These are phyloP conservation scores for Cremastobaeus sp. DNA, from an alignment of 2,888 invertebrate species.

Conservation along the genomic window DNA sequence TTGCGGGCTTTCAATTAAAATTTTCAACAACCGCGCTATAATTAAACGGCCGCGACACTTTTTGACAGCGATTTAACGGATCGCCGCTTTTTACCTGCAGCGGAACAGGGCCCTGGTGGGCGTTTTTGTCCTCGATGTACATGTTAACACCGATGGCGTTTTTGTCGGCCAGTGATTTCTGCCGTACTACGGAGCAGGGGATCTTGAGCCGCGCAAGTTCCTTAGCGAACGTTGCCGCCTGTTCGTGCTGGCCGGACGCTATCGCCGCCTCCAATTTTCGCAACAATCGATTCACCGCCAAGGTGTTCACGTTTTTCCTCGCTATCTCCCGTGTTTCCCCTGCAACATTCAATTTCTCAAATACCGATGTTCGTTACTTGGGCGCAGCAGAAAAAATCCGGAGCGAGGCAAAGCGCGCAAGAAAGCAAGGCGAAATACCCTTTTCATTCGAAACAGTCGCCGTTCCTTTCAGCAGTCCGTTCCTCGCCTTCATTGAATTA, in stretches of 20 bases:
- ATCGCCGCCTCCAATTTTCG: slow-evolving; percentile 88
- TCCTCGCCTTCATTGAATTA: slow-evolving; percentile 27
- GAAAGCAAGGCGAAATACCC: slow-evolving; percentile 18
- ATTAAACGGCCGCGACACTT: slow-evolving; percentile 29
- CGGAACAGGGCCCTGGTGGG: slow-evolving; percentile 89
- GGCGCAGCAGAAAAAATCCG: slow-evolving; percentile 4
- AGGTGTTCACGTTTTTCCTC: slow-evolving; percentile 79
- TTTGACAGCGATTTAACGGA: slow-evolving; percentile 5
- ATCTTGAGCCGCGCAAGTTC: slow-evolving; percentile 88
- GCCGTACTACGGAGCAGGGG: slow-evolving; percentile 84
- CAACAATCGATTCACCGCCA: slow-evolving; percentile 83
- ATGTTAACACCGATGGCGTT: slow-evolving; percentile 84
- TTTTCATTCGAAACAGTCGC: slow-evolving; percentile 50
- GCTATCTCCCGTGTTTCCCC: slow-evolving; percentile 56
- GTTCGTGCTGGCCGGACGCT: slow-evolving; percentile 85
- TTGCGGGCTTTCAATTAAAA: no score
- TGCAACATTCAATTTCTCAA: slow-evolving; percentile 41
- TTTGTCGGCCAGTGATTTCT: slow-evolving; percentile 70
- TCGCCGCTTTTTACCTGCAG: slow-evolving; percentile 79
- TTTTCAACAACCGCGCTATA: slow-evolving; percentile 3
- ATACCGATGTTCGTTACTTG: slow-evolving; percentile 10
- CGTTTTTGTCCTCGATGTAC: slow-evolving; percentile 89
- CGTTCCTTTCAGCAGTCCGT: slow-evolving; percentile 8
- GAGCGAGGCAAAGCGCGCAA: neutral
- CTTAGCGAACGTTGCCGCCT: slow-evolving; percentile 87